These are phyloP conservation scores for Cettia cetti DNA, from an alignment of 2,113 vertebrate genomes.

Conservation along the genomic window DNA sequence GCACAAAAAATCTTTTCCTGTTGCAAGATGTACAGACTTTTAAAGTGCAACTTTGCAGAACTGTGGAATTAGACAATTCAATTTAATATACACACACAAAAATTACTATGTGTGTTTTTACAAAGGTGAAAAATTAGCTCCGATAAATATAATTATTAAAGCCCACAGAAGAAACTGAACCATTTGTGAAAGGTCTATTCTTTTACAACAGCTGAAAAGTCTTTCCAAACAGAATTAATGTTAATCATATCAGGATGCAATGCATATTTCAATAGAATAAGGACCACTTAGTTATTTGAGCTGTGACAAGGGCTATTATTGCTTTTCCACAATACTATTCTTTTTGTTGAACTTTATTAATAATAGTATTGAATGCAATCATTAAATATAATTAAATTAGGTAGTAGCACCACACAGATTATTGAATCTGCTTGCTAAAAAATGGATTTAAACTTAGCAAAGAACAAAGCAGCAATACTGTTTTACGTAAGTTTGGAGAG, in stretches of 20 bases:
- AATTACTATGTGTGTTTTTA: neutral
- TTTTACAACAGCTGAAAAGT: neutral
- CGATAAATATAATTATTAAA: slow-evolving; percentile 42
- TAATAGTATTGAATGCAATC: neutral
- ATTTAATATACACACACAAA: neutral
- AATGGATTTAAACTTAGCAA: neutral
- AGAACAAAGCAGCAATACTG: neutral
- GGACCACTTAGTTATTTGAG: slow-evolving; percentile 11
- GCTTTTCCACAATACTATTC: neutral
- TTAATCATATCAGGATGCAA: slow-evolving; percentile 24
- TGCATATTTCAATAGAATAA: slow-evolving; percentile 16
- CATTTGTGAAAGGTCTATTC: slow-evolving; percentile 20
- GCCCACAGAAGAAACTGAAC: slow-evolving; percentile 25
- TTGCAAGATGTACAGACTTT: neutral
- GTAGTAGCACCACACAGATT: neutral
- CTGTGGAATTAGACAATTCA: slow-evolving; percentile 27
- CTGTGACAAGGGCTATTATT: neutral
- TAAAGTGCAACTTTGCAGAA: neutral
- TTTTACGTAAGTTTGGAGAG: neutral
- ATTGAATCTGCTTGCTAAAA: neutral
- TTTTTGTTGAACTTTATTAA: neutral
- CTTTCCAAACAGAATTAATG: slow-evolving; percentile 48
- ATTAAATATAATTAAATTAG: neutral
- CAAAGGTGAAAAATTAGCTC: slow-evolving; percentile 28
- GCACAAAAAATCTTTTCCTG: neutral